A percentile compares a stretch with the other conserved stretches of the same genome.
Evolutionary conservation across 2,888 invertebrate genomes (phyloP).

Genomic region (Lycaena phlaeas): DNA sequence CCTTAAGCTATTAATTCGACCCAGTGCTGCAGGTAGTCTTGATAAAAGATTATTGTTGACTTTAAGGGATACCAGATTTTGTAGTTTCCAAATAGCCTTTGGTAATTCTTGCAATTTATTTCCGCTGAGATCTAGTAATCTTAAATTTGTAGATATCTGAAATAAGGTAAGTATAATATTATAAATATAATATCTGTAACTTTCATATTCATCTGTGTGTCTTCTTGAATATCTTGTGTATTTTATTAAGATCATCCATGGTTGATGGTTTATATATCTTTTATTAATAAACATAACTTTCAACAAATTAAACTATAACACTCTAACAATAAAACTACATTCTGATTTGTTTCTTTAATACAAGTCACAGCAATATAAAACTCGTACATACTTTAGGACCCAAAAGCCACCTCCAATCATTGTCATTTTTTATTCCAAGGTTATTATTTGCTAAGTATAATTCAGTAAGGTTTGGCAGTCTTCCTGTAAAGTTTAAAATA

Average conservation of each 20-base stretch:
- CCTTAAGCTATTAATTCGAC: slow-evolving; percentile 71
- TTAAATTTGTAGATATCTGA: slow-evolving; percentile 65
- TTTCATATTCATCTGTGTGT: no score
- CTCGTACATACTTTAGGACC: slow-evolving; percentile 44
- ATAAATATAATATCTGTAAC: no score
- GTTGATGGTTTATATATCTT: no score
- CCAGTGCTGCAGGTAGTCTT: slow-evolving; percentile 76
- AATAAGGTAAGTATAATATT: slow-evolving; percentile 3
- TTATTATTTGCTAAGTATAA: slow-evolving; percentile 77
- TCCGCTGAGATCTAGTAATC: slow-evolving; percentile 75
- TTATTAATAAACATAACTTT: no score
- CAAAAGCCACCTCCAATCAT: slow-evolving; percentile 80
- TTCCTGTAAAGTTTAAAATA: slow-evolving; percentile 47
- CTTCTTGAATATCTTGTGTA: no score
- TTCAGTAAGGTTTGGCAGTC: slow-evolving; percentile 73
- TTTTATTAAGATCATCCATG: no score
- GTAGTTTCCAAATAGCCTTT: slow-evolving; percentile 74
- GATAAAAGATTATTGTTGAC: slow-evolving; percentile 75
- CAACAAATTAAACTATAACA: no score
- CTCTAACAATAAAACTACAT: no score
- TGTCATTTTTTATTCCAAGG: slow-evolving; percentile 63
- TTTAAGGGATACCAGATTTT: slow-evolving; percentile 75
- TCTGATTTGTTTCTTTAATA: no score
- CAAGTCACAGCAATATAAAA: no score
- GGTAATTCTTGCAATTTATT: slow-evolving; percentile 75